Conservation (phyloP, 2,113 vertebrate genomes). For the Muntiacus muntjak region DNA sequence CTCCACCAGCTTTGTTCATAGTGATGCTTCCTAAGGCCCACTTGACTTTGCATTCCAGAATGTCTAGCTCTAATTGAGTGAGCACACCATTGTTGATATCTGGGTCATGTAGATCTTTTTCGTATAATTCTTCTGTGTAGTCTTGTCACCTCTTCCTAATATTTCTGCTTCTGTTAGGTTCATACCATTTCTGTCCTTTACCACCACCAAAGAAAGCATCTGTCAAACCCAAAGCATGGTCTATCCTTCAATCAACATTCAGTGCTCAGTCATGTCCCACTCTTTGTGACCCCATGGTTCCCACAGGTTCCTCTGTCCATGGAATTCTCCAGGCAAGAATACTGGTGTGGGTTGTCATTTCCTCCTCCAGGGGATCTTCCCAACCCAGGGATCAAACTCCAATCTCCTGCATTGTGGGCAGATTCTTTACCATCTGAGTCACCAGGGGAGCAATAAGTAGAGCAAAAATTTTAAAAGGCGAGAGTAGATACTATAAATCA, state of each 20-base stretch:
- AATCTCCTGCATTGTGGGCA: neutral
- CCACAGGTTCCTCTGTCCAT: neutral
- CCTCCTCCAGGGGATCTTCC: neutral
- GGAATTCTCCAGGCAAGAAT: neutral
- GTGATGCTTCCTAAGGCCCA: neutral
- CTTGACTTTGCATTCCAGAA: neutral
- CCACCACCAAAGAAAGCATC: neutral
- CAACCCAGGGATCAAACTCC: neutral
- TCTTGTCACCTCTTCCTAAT: neutral
- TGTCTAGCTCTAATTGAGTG: neutral
- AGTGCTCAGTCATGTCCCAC: neutral
- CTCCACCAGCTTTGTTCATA: neutral
- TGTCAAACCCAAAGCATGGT: neutral
- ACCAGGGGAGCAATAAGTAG: neutral
- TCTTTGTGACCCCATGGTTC: neutral
- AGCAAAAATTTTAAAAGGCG: neutral
- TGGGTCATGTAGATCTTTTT: neutral
- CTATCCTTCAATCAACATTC: neutral
- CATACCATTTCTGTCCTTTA: neutral
- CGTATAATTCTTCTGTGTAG: neutral
- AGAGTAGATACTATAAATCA: neutral
- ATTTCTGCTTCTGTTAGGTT: neutral
- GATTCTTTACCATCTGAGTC: neutral
- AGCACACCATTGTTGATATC: neutral
- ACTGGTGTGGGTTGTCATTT: neutral